Evolutionary conservation across 35 echinoderm and acorn worm species (phyloP).

Genomic region (Chiridota heheva): DNA sequence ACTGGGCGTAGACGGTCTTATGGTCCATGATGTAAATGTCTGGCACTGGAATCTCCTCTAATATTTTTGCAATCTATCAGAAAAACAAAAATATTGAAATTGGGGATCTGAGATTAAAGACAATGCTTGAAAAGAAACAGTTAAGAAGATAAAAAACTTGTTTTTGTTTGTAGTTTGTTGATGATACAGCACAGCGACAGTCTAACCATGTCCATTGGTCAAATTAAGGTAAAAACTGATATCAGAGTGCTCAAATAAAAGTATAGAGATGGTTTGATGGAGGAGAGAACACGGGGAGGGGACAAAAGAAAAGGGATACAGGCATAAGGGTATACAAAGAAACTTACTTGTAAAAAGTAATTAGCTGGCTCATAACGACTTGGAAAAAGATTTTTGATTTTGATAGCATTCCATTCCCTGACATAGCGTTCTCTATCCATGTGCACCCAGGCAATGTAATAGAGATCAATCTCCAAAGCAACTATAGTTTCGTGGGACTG

Average conservation of each 20-base stretch:
- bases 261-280: not conserved
- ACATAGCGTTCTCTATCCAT: slow-evolving; percentile 64
- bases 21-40: slow-evolving; percentile 85
- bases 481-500: slow-evolving; percentile 63
- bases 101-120: not conserved
- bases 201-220: not conserved
- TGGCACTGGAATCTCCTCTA: slow-evolving; percentile 61
- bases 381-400: slow-evolving; percentile 49
- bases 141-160: not conserved
- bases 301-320: not conserved
- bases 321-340: not conserved
- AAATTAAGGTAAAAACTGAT: not conserved
- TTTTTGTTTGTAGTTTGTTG: not conserved
- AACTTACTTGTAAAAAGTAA: slow-evolving; percentile 75
- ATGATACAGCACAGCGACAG: not conserved
- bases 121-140: not conserved
- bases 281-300: not conserved
- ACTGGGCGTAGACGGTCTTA: slow-evolving; percentile 50
- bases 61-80: slow-evolving; percentile 53
- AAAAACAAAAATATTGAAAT: not conserved
- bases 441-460: slow-evolving; percentile 73
- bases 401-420: slow-evolving; percentile 47
- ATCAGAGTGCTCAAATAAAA: not conserved
- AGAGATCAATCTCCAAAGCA: slow-evolving; percentile 73
- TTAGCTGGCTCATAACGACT: slow-evolving; percentile 66